Base-by-base conservation (phyloP, 1,140 invertebrate genomes). In the Drosophila funebris region DNA sequence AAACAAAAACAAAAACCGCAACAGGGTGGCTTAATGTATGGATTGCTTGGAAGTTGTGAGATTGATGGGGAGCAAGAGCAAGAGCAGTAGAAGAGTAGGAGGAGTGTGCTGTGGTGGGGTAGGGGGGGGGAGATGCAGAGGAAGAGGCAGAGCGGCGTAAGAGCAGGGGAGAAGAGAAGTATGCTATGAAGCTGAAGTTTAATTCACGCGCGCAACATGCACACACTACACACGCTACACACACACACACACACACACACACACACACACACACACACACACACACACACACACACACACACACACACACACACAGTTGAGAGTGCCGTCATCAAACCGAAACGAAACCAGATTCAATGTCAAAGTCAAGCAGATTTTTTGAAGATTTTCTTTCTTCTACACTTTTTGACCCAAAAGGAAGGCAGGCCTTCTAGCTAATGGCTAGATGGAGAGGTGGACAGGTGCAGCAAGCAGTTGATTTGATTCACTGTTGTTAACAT, bases 281-380 rank as follows among this genome's bases (percentile, higher is more conserved):
- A 22, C 41, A 44, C 18, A 50, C 41, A 36, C 8, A 20, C 5
- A 41, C 14, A 63, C 13, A 52, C 44, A 41, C 43, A 48, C 44
- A 68, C 44, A 58, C 11, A 0, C 56, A 46, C 33, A 54, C 54
- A 60, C n/a, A 62, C 8, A 62, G 37, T 53, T 60, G 37, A 9
- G 43, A 64, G 68, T 69, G 61, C 57, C 71, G 71, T 73, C 71
- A 73, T 61, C 57, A 56, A 69, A 62, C 37, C 64, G 66, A 67
- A 60, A 67, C 44, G 62, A 53, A 60, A 57, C 27, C 33, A 53
- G 27, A 52, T 61, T 73, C 64, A 73, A 73, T 73, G 70, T 52
- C 61, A 73, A 44, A 46, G 69, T 60, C 46, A 58, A 37, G 50
- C 31, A 33, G 22, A 36, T 11, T 16, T 46, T 11, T 46, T 24